Percentiles rank a stretch among this genome's conserved stretches.
Evolutionary conservation across 2,797 vertebrate species (phyloP).

Genomic region (Chaunax sp.): DNA sequence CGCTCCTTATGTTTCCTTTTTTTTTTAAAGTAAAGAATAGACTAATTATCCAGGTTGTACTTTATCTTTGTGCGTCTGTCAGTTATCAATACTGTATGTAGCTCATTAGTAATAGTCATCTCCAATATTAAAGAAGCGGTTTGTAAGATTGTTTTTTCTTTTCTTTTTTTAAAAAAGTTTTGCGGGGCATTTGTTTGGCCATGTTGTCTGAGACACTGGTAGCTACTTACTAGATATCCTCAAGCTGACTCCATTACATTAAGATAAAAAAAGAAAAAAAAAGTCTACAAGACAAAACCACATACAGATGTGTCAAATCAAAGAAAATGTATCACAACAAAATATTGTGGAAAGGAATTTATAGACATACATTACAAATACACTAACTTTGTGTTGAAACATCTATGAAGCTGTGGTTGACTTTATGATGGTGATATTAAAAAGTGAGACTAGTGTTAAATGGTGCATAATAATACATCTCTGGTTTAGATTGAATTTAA

Average conservation of each 20-base stretch:
- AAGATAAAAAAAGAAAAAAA: neutral
- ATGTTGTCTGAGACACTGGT: conserved; percentile 14
- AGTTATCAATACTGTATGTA: conserved; percentile 78
- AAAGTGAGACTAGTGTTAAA: neutral
- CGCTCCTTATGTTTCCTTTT: conserved; percentile 71
- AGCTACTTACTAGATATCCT: conserved; percentile 7
- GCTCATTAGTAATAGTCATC: conserved; percentile 75
- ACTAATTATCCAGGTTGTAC: conserved; percentile 68
- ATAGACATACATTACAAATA: neutral
- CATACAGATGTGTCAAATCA: neutral
- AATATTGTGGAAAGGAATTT: conserved; percentile 11
- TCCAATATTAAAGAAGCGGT: conserved; percentile 63
- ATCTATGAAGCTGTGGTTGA: conserved; percentile 4
- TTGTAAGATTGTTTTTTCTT: conserved; percentile 48
- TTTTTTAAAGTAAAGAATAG: conserved; percentile 55
- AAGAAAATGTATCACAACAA: neutral
- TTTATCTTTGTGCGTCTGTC: conserved; percentile 72
- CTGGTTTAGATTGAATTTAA: conserved; percentile 7
- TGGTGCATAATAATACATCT: conserved; percentile 7
- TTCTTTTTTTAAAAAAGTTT: conserved; percentile 31
- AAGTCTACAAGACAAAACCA: conserved; percentile 2
- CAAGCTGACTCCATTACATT: conserved; percentile 12
- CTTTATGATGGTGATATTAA: no score
- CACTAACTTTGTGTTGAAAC: no score
- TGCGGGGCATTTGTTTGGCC: conserved; percentile 38